Percentiles rank a stretch among this genome's conserved stretches.
These are phyloP conservation scores for Eristalis intricaria DNA, from an alignment of 2,888 invertebrate genomes.

Conservation along the genomic window DNA sequence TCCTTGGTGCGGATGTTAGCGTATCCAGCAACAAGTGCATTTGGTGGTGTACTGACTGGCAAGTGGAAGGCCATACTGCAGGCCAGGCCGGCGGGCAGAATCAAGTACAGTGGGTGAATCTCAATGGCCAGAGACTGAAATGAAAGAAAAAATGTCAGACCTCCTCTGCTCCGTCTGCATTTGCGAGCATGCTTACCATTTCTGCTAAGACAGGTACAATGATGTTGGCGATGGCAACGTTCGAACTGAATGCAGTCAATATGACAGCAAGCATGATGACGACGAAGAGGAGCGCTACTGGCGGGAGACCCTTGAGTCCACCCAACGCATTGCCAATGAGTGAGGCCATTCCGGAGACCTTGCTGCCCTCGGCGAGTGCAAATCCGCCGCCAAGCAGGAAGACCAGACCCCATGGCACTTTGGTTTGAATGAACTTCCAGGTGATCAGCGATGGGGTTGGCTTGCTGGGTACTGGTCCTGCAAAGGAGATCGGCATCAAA, in stretches of 20 bases:
- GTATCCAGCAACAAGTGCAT: constrained; percentile 94
- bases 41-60: constrained; percentile 97
- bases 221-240: constrained; percentile 94
- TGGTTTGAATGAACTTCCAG: constrained; percentile 92
- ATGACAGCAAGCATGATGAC: constrained; percentile 89
- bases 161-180: neutral
- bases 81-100: constrained; percentile 93
- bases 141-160: neutral
- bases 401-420: constrained; percentile 95
- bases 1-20: constrained; percentile 90
- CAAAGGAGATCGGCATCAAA: constrained; percentile 8
- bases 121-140: constrained; percentile 86
- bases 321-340: constrained; percentile 88
- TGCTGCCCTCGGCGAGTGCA: constrained; percentile 93
- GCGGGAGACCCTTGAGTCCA: constrained; percentile 85
- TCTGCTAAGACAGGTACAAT: constrained; percentile 92
- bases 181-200: constrained; percentile 83
- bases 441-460: constrained; percentile 88
- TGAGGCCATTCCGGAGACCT: constrained; percentile 88
- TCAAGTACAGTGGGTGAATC: constrained; percentile 93
- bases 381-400: constrained; percentile 95
- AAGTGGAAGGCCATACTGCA: constrained; percentile 97
- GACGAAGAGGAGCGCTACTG: constrained; percentile 87
- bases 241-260: constrained; percentile 94
- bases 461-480: constrained; percentile 82